phyloP scores from a whole-genome alignment of 2,113 vertebrate species.

The Ellobius talpinus region DNA sequence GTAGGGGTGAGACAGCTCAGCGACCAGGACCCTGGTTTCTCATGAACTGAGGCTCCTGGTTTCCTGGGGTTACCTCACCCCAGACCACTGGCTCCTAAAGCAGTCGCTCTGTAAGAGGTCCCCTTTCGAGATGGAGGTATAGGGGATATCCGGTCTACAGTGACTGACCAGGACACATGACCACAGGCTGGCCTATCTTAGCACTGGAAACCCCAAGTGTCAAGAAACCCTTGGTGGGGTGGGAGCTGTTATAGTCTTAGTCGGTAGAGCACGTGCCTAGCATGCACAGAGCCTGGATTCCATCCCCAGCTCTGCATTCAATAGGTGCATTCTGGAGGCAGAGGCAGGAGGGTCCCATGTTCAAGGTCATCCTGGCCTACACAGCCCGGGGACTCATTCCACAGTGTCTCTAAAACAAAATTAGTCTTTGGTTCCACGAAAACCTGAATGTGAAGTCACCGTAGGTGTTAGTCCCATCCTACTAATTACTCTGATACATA shows the following conservation, averaged over 20 bases:
- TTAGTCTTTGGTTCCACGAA: neutral
- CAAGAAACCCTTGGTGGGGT: neutral
- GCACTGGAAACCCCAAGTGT: neutral
- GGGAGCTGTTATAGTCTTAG: neutral
- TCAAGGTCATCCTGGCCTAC: neutral
- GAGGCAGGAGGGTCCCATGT: neutral
- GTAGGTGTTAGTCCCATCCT: neutral
- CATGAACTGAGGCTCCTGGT: neutral
- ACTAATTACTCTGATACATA: too few species aligned
- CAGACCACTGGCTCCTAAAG: neutral
- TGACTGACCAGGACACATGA: neutral
- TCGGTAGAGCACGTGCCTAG: neutral
- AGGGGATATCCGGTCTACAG: neutral
- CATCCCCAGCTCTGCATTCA: neutral
- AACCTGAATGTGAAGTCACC: neutral
- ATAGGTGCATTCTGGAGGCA: too few species aligned
- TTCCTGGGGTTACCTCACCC: neutral
- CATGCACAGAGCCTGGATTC: neutral
- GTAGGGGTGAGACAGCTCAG: neutral
- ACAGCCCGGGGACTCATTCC: neutral
- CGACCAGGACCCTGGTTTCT: neutral
- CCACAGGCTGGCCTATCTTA: neutral
- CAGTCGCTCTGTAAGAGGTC: neutral
- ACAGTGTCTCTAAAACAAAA: neutral
- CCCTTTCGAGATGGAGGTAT: neutral